Conservation (phyloP, 2,797 vertebrate species). For the Artibeus jamaicensis region DNA sequence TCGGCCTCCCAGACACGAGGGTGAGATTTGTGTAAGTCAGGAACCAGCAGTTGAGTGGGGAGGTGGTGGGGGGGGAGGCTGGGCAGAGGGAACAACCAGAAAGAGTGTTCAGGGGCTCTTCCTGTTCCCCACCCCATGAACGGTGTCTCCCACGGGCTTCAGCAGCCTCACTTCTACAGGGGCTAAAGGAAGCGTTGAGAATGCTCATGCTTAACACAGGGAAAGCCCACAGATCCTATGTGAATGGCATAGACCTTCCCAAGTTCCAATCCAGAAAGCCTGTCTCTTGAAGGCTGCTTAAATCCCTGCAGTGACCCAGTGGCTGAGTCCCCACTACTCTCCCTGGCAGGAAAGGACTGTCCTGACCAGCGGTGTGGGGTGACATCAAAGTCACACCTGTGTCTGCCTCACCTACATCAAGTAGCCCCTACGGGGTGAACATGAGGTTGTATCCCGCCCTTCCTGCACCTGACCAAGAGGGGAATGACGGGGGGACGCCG, state of each 20-base stretch:
- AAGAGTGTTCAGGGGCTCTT: neutral
- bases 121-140: neutral
- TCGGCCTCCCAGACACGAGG: neutral
- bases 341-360: neutral
- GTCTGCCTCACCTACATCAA: neutral
- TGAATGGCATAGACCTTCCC: neutral
- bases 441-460: neutral
- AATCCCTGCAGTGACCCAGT: neutral
- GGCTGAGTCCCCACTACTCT: neutral
- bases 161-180: neutral
- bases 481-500: fast-evolving
- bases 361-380: neutral
- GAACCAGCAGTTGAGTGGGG: fast-evolving
- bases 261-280: neutral
- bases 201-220: neutral
- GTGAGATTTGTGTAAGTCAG: neutral
- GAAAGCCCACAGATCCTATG: neutral
- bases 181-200: neutral
- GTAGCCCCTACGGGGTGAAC: neutral
- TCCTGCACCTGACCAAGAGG: neutral
- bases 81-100: neutral
- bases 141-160: neutral
- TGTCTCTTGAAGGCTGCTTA: neutral
- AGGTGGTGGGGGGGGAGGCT: neutral
- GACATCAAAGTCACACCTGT: neutral